A percentile compares a stretch with the other conserved stretches of the same genome.
Evolutionary conservation across 2,113 vertebrate genomes (phyloP).

Genomic region (Cacatua alba): DNA sequence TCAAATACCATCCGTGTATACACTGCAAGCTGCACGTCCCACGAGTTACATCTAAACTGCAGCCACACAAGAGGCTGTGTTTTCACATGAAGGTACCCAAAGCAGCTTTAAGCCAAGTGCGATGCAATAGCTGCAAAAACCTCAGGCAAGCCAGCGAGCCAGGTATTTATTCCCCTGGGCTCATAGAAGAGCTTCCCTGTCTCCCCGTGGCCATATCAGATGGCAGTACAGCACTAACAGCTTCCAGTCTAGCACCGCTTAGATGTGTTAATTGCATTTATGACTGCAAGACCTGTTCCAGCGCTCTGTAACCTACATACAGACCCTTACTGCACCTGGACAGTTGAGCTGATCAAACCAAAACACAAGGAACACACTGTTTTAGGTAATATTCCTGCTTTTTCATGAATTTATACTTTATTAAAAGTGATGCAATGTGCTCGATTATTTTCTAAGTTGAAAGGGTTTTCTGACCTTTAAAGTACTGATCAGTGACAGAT

Average conservation of each 20-base stretch:
- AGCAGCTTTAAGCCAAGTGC: background rate
- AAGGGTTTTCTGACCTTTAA: background rate
- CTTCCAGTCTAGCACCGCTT: background rate
- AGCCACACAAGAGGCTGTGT: background rate
- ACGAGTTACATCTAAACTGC: background rate
- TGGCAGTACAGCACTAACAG: fast-evolving
- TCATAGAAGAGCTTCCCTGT: background rate
- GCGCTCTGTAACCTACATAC: background rate
- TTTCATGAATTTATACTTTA: background rate
- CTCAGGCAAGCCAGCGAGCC: background rate
- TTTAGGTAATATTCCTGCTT: background rate
- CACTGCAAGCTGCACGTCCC: background rate
- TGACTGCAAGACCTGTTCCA: fast-evolving
- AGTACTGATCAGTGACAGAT: too few species aligned
- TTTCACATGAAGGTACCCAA: background rate
- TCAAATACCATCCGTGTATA: background rate
- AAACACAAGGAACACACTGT: background rate
- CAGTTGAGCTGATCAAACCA: background rate
- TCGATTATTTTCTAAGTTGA: background rate
- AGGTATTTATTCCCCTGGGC: background rate
- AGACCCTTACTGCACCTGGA: background rate
- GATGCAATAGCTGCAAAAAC: background rate
- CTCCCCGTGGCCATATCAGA: background rate
- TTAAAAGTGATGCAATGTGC: background rate
- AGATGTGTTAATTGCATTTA: fast-evolving